Conservation (phyloP, 2,113 vertebrate genomes). For the Rallus limicola region DNA sequence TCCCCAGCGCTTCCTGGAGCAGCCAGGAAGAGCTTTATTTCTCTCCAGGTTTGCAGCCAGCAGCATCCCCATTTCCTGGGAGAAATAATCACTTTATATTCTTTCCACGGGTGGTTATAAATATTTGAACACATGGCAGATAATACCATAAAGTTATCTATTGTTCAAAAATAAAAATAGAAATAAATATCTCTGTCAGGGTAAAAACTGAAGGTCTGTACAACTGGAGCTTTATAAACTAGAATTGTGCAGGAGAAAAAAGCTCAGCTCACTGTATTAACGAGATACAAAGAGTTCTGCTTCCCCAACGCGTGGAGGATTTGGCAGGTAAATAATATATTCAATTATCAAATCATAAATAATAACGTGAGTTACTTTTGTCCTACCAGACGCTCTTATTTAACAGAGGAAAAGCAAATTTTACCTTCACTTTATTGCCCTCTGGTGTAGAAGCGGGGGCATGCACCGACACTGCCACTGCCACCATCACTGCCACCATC, state of each 20-base stretch:
- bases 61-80: background rate
- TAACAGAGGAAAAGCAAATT: background rate
- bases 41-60: background rate
- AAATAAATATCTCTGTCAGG: background rate
- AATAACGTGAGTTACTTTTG: background rate
- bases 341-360: background rate
- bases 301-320: background rate
- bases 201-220: background rate
- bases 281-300: background rate
- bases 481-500: too few species aligned
- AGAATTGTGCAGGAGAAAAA: background rate
- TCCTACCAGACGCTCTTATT: background rate
- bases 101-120: background rate
- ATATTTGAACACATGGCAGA: background rate
- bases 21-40: background rate
- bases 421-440: slow-evolving; percentile 56
- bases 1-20: background rate
- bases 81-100: background rate
- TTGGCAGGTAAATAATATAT: background rate
- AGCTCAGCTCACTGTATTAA: background rate
- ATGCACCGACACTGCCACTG: background rate
- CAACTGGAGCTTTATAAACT: background rate
- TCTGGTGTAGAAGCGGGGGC: background rate
- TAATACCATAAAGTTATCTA: background rate
- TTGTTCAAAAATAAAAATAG: background rate